Base-by-base conservation (phyloP, 2,797 vertebrate species). In the Danionella dracula region DNA sequence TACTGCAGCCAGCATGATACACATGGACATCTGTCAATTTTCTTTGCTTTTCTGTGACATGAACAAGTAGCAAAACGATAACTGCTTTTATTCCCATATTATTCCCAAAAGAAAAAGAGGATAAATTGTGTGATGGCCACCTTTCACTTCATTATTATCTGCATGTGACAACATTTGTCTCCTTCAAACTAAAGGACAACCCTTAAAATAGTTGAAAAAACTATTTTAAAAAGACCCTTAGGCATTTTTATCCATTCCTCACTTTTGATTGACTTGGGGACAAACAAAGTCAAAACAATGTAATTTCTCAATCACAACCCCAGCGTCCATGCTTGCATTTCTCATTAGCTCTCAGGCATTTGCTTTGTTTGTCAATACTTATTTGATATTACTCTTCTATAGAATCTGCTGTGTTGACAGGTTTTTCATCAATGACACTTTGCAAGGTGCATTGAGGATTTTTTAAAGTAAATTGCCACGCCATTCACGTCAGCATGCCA, bases 1-100 rank as follows among this genome's bases (percentile, higher is more conserved):
- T 77, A 81, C 76, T 73, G 76, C 54, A 59, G 50, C 27, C 44
- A 66, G 71, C 78, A 66, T 72, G 68, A 66, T 20, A 38, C 17
- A 67, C 35, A 37, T n/a, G 16, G 15, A 56, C 10, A 56, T 29
- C 6, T 56, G 46, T 49, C 21, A 13, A 6, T 27, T 15, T 44
- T 54, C 41, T 44, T 10, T 20, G 5, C n/a, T 9, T 65, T 65
- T 45, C 44, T 38, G 7, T 48, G 37, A 13, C 16, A 48, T 38
- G 8, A 38, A 38, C 21, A 41, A 8, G 42, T 29, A 10, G 4
- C 4, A 55, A 16, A 55, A 45, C 27, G 19, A 54, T 13, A 54
- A 37, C 16, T 23, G 62, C 50, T 55, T 45, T 46, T 55, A 29
- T 45, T 55, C 20, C 54, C 34, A 55, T 46, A n/a, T 40, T 40